These are phyloP conservation scores for Caradrina clavipalpis DNA, from an alignment of 2,888 invertebrate genomes.

Conservation along the genomic window DNA sequence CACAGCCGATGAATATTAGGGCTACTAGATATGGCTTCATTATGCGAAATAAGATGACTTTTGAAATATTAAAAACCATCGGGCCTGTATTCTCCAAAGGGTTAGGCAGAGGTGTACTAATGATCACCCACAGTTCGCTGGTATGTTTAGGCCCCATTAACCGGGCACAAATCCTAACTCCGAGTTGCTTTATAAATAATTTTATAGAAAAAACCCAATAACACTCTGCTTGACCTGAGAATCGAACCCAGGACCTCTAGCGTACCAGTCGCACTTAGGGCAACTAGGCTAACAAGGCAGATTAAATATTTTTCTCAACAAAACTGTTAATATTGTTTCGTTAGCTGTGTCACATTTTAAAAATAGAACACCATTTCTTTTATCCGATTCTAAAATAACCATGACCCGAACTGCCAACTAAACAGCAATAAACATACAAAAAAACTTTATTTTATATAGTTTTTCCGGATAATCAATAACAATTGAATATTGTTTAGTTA, in stretches of 20 bases:
- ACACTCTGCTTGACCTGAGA: no score
- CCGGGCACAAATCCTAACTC: no score
- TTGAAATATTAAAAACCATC: no score
- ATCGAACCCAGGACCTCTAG: no score
- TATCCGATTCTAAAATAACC: constrained; percentile 27
- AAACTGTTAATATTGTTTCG: constrained; percentile 22
- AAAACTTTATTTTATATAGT: constrained; percentile 23
- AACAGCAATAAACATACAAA: constrained; percentile 18
- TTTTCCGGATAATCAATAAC: constrained; percentile 42
- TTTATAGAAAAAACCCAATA: no score
- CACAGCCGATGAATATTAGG: constrained; percentile 45
- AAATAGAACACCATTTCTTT: constrained; percentile 14
- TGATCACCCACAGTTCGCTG: no score
- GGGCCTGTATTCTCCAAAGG: no score
- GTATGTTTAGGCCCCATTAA: no score
- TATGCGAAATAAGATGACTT: not conserved
- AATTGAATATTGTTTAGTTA: constrained; percentile 58
- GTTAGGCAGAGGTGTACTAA: no score
- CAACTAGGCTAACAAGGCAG: no score
- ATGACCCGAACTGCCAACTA: constrained; percentile 17
- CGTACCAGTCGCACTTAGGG: no score
- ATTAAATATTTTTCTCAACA: not conserved
- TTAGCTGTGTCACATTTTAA: constrained; percentile 30
- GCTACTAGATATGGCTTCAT: constrained; percentile 66
- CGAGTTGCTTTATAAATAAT: no score